Evolutionary conservation across 2,888 invertebrate species (phyloP).

Genomic region (Drosophila rellima): DNA sequence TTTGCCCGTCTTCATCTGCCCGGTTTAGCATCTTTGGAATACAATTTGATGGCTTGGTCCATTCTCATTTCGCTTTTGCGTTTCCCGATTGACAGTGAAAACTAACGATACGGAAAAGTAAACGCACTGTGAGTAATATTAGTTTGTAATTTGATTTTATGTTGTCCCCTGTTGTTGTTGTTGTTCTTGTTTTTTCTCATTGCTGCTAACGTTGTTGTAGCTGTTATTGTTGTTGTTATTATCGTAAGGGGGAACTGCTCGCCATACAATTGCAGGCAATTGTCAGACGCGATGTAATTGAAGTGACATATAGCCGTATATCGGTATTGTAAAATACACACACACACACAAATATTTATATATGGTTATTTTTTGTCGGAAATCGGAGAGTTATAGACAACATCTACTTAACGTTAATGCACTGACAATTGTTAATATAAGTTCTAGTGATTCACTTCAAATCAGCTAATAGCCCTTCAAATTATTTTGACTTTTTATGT

Average conservation of each 20-base stretch:
- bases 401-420: slow-evolving; percentile 64
- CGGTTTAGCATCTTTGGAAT: slow-evolving; percentile 38
- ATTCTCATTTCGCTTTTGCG: slow-evolving; percentile 52
- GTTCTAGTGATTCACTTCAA: slow-evolving; percentile 63
- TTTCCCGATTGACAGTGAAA: slow-evolving; percentile 84
- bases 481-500: slow-evolving; percentile 8
- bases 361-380: slow-evolving; percentile 7
- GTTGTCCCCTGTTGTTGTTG: slow-evolving; percentile 18
- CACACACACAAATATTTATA: neutral
- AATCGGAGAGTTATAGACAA: slow-evolving; percentile 8
- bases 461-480: slow-evolving; percentile 53
- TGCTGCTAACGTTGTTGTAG: slow-evolving; percentile 18
- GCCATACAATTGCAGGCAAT: slow-evolving; percentile 50
- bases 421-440: slow-evolving; percentile 67
- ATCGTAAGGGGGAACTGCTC: neutral
- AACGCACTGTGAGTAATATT: slow-evolving; percentile 82
- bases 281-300: slow-evolving; percentile 35
- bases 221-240: slow-evolving; percentile 6
- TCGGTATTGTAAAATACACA: neutral
- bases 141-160: slow-evolving; percentile 82
- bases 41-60: slow-evolving; percentile 47
- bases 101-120: slow-evolving; percentile 83
- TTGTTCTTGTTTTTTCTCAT: slow-evolving; percentile 10
- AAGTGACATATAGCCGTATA: slow-evolving; percentile 17
- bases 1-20: neutral